Evolutionary conservation across 2,113 vertebrate species (phyloP).

Genomic region (Perccottus glenii): DNA sequence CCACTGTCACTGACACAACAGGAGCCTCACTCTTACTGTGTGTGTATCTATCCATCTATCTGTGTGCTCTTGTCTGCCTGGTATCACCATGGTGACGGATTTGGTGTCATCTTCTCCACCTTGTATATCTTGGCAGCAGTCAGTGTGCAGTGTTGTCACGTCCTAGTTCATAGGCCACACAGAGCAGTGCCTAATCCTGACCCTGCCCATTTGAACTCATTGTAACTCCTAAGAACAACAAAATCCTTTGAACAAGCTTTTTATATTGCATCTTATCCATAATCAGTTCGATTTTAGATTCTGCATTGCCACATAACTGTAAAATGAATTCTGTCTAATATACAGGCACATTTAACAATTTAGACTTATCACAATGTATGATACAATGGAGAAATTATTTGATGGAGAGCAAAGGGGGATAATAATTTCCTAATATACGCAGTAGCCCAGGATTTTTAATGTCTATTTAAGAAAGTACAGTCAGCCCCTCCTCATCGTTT

Average conservation of each 20-base stretch:
- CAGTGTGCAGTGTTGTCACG: conserved; percentile 48
- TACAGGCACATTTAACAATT: no score
- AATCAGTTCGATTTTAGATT: no score
- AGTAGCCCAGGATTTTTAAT: neutral
- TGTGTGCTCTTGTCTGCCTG: conserved; percentile 40
- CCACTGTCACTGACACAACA: conserved; percentile 55
- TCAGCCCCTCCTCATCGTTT: conserved; percentile 4
- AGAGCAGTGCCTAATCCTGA: conserved; percentile 42
- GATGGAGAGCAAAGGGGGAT: no score
- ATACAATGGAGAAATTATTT: no score
- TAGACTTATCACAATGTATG: no score
- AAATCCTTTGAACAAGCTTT: no score
- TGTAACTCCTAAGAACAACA: no score
- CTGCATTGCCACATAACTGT: no score
- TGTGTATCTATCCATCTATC: conserved; percentile 36
- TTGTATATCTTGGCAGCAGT: conserved; percentile 66
- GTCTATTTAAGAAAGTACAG: conserved; percentile 1
- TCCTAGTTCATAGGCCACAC: conserved; percentile 66
- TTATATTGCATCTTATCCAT: no score
- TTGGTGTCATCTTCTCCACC: conserved; percentile 54
- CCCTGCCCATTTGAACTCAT: conserved; percentile 70
- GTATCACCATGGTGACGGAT: conserved; percentile 62
- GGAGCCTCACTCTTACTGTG: conserved; percentile 25
- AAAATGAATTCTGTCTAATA: no score
- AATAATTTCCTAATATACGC: no score